A percentile compares a stretch with the other conserved stretches of the same genome.
Conservation (phyloP, 2,113 vertebrate genomes). For the Lophochroa leadbeateri region DNA sequence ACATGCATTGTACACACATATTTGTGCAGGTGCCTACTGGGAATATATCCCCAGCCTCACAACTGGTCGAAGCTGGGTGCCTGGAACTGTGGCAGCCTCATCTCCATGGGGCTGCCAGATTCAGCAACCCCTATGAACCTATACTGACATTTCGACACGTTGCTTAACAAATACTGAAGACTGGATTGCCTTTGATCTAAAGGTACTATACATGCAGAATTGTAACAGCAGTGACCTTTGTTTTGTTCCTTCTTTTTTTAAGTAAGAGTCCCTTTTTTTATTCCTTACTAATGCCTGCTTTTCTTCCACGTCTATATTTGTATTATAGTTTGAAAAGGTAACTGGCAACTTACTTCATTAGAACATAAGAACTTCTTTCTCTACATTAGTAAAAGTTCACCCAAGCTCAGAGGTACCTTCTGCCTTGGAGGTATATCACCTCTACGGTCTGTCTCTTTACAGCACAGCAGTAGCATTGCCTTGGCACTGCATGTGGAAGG, state of each 20-base stretch:
- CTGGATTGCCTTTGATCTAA: not conserved
- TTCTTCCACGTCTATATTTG: accelerated
- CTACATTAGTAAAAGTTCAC: not conserved
- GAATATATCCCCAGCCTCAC: not conserved
- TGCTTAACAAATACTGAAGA: not conserved
- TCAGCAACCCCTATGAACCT: not conserved
- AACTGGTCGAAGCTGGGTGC: not conserved
- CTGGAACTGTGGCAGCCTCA: not conserved
- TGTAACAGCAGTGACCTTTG: not conserved
- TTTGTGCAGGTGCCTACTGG: not conserved
- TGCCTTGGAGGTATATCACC: not conserved
- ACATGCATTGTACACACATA: not conserved
- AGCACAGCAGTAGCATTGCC: accelerated
- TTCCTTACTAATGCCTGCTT: not conserved
- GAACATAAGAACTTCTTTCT: not conserved
- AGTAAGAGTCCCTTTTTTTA: not conserved
- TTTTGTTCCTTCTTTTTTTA: not conserved
- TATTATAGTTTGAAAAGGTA: not conserved
- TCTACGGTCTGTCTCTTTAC: not conserved
- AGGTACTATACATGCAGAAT: not conserved
- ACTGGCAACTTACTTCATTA: not conserved
- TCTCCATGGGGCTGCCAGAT: not conserved
- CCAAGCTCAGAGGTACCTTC: not conserved
- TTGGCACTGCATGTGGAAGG: not conserved
- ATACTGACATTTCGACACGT: not conserved